Conservation (phyloP, 2,888 invertebrate genomes). For the Trachelus troglodyta region DNA sequence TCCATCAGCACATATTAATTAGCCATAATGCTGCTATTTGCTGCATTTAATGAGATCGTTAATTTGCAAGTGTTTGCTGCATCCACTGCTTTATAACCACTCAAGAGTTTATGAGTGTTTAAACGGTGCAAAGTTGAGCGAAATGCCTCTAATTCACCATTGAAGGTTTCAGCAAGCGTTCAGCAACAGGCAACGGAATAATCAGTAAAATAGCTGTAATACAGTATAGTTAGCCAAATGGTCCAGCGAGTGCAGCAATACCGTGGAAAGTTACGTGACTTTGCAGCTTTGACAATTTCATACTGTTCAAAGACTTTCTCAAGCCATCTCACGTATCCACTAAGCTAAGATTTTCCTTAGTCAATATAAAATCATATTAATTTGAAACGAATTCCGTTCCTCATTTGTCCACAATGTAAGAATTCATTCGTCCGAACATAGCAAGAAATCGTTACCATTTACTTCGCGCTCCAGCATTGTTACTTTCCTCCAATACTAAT, state of each 20-base stretch:
- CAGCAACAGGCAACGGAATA: background rate
- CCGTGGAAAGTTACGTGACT: background rate
- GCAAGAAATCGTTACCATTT: background rate
- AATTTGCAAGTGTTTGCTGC: conserved; percentile 34
- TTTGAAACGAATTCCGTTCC: background rate
- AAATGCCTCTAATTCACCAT: background rate
- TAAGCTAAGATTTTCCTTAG: background rate
- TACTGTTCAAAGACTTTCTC: background rate
- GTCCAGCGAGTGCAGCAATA: background rate
- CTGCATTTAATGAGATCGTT: conserved; percentile 44
- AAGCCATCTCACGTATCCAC: background rate
- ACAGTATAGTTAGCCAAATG: background rate
- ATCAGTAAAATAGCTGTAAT: background rate
- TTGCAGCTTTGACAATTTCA: background rate
- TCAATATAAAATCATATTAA: background rate
- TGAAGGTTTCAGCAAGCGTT: background rate
- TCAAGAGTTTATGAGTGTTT: conserved; percentile 38
- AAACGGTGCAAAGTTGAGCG: conserved; percentile 3
- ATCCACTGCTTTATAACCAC: conserved; percentile 29
- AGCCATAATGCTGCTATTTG: conserved; percentile 38
- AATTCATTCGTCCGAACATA: background rate
- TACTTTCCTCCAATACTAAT: background rate
- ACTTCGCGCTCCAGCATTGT: background rate
- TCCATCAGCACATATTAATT: conserved; percentile 32
- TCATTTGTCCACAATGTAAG: background rate